These are phyloP conservation scores for Aegypius monachus DNA, from an alignment of 2,113 vertebrate species.

Conservation along the genomic window DNA sequence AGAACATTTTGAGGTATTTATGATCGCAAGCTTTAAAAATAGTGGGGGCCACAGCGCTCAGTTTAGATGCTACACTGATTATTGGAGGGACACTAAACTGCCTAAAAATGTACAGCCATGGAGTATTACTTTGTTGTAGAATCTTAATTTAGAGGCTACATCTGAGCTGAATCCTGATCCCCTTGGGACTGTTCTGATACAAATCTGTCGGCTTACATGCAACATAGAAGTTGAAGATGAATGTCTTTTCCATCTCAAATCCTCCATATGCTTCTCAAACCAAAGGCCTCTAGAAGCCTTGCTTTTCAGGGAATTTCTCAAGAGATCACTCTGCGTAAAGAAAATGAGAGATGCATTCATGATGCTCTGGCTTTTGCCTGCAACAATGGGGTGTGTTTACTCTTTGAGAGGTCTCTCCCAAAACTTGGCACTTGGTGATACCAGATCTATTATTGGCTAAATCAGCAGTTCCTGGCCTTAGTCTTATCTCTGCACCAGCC, in stretches of 20 bases:
- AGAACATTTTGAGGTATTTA: neutral
- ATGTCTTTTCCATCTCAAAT: neutral
- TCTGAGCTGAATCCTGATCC: neutral
- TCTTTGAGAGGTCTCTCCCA: neutral
- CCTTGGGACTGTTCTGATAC: neutral
- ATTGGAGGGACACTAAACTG: neutral
- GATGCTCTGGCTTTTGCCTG: neutral
- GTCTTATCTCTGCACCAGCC: neutral
- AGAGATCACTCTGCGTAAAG: neutral
- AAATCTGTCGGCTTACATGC: neutral
- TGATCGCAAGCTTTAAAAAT: neutral
- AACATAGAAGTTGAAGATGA: fast-evolving
- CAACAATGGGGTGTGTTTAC: neutral
- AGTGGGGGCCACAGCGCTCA: neutral
- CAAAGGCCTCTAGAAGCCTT: neutral
- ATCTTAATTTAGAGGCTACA: neutral
- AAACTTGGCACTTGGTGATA: neutral
- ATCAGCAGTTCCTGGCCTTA: neutral
- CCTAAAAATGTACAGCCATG: neutral
- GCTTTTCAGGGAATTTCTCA: neutral
- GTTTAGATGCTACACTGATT: neutral
- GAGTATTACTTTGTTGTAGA: neutral
- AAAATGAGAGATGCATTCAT: neutral
- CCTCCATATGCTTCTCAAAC: neutral
- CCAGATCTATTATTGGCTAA: neutral